Conservation (phyloP, 2,113 vertebrate genomes). For the Ictalurus punctatus region DNA sequence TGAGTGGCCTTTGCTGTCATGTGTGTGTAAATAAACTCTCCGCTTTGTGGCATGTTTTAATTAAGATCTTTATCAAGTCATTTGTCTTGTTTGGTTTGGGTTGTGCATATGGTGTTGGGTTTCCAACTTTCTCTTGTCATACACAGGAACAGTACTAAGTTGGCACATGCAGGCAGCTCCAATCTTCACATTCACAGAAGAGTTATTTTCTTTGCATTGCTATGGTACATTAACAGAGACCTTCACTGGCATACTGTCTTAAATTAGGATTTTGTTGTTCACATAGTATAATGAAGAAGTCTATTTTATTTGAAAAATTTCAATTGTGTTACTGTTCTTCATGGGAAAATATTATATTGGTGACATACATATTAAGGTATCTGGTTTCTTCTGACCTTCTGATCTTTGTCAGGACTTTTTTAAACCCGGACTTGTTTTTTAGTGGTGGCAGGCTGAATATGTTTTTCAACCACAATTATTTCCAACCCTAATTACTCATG, state of each 20-base stretch:
- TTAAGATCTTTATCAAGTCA: background rate
- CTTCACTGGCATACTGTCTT: too few species aligned
- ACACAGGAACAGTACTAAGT: background rate
- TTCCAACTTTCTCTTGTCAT: background rate
- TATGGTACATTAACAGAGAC: too few species aligned
- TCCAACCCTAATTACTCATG: too few species aligned
- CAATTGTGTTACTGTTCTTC: background rate
- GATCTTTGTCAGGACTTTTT: too few species aligned
- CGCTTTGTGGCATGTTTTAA: background rate
- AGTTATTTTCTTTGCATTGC: too few species aligned
- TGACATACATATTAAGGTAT: too few species aligned
- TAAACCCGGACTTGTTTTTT: too few species aligned
- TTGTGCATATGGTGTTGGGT: background rate
- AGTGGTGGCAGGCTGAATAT: too few species aligned
- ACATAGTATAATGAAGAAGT: background rate
- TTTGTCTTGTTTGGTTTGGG: background rate
- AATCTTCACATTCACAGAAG: background rate
- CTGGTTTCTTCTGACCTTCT: too few species aligned
- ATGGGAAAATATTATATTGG: background rate
- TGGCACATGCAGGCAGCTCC: background rate
- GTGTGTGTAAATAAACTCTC: background rate
- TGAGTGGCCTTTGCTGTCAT: background rate
- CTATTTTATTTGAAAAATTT: background rate
- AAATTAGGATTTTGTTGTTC: background rate
- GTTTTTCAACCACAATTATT: too few species aligned